Evolutionary conservation across 2,888 invertebrate genomes (phyloP).

Genomic region (Bibio marci): DNA sequence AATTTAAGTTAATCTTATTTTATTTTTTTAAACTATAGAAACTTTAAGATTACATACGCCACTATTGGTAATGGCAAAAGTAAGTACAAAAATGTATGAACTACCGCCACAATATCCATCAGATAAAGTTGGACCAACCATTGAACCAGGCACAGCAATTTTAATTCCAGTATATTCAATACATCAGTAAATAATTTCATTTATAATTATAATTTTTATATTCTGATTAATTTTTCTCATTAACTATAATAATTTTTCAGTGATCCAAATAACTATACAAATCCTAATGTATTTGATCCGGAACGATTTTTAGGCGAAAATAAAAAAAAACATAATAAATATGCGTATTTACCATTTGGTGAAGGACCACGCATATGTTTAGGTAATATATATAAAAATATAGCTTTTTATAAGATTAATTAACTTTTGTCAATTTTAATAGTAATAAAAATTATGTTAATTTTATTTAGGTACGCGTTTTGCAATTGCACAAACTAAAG

Average conservation of each 20-base stretch:
- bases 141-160: conserved; percentile 22
- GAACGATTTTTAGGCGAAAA: conserved; percentile 26
- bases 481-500: conserved; percentile 18
- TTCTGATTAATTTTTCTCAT: no score
- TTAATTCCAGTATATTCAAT: conserved; percentile 24
- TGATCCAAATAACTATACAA: conserved; percentile 27
- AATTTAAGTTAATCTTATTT: no score
- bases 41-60: conserved; percentile 31
- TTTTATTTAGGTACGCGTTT: conserved; percentile 17
- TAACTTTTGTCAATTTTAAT: no score
- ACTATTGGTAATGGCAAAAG: conserved; percentile 20
- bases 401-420: no score
- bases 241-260: no score
- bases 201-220: background rate
- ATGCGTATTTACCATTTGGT: conserved; percentile 24
- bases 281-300: conserved; percentile 29
- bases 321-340: conserved; percentile 14
- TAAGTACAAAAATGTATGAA: conserved; percentile 19
- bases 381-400: no score
- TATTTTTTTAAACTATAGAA: conserved; percentile 21
- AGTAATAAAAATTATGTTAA: no score
- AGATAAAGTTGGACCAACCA: conserved; percentile 13
- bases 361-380: conserved; percentile 23
- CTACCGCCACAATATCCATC: conserved; percentile 13
- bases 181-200: conserved; percentile 18